Base-by-base conservation (phyloP, 1,140 invertebrate species). In the Chrysopa pallens region DNA sequence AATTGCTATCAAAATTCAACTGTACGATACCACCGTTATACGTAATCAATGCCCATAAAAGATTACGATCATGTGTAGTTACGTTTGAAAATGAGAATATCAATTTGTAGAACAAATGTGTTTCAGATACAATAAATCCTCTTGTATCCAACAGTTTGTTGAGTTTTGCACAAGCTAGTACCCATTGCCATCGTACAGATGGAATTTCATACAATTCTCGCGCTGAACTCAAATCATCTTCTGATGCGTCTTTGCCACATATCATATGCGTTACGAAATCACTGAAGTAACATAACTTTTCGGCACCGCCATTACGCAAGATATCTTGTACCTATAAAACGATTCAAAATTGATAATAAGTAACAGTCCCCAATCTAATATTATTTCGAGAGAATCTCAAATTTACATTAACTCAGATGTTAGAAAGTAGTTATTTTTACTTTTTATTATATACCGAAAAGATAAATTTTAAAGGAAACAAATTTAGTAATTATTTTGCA, bases 151-250 rank as follows among this genome's bases (percentile, higher is more conserved):
- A 61, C 38, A 71, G 54, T 47, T 57, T 64, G 41, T 64, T 64
- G 27, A 67, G 51, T 29, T 62, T 53, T 29, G 58, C 59, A 51
- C 82, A 88, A 44, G 79, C 70, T 15, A 76, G 52, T 44, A 93
- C 78, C 89, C 88, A 94, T 50, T 78, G 74, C 56, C 82, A 76
- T 35, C 75, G 79, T 35, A 91, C 81, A 46, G 85, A 84, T 42
- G 87, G 85, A 37, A 90, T 78, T 58, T 93, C 87, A 66, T 90
- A 93, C 1, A 94, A 65, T 54, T 94, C 88, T 60, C 80, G 80
- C 8, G 87, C 87, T 62, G 86, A 86, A 44, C 71, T 74, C 39
- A 89, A 69, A 61, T 84, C 82, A 57, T 72, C 78, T 58, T 88
- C 81, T 48, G 75, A 69, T 38, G 79, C 73, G 64, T 85, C 76